Evolutionary conservation across 2,113 vertebrate genomes (phyloP), one percentile per base, ranked within the genome.

Genomic region (Colinus virginianus): DNA sequence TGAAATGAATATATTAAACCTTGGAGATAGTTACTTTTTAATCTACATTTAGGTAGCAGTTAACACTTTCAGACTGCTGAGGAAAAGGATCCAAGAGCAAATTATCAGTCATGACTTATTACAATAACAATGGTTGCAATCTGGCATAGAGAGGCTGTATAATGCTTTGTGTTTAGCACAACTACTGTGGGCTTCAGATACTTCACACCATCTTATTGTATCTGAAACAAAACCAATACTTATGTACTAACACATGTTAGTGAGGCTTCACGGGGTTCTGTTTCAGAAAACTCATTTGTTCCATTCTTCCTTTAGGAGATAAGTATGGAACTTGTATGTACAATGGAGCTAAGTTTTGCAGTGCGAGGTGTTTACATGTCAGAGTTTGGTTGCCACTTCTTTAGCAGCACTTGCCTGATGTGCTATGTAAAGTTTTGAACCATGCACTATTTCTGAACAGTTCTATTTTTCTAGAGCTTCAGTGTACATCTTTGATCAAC

Each of bases 11-110:
- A 63, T 7, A 82, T 22, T 1, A 6, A 82, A 69, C 72, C 23
- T 88, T 87, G n/a, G 23, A n/a, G 30, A 95, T n/a, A 95, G 45
- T 51, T 25, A 58, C n/a, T 74, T 87, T 86, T 86, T 48, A 23
- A 63, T 48, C 43, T 90, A 2, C 22, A 75, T 80, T 86, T 93
- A 78, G 45, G 74, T 20, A 81, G 66, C 70, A 78, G 43, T 58
- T 56, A 45, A 14, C 48, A 69, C 80, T 90, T 75, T 43, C 28
- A 93, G 68, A 69, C 36, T 78, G 66, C 69, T 78, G 62, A 91
- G 62, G 68, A 86, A 86, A 61, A 71, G 20, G 22, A 86, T 48
- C 45, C 26, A 46, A 95, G 55, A 84, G 13, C n/a, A 71, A 90
- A 48, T 55, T 62, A 16, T 80, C 88, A 87, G 40, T 84, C 48